phyloP scores from a whole-genome alignment of 2,113 vertebrate genomes.

The Phyllopteryx taeniolatus region DNA sequence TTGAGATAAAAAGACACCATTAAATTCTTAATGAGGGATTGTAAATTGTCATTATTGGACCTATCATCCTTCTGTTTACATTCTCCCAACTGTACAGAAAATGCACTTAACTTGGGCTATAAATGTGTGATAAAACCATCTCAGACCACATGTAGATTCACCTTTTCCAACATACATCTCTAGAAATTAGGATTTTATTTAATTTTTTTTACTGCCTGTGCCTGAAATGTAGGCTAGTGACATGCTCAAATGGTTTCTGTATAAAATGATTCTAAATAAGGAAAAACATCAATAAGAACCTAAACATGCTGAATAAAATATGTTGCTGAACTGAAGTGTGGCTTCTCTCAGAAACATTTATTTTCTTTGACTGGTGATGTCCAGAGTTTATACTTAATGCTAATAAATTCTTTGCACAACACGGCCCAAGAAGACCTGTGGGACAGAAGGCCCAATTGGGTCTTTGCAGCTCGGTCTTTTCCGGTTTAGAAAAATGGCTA shows the following conservation, averaged over 20 bases:
- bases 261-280: conserved; percentile 23
- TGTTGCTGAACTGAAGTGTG: conserved; percentile 6
- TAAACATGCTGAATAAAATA: conserved; percentile 40
- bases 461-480: background rate
- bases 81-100: background rate
- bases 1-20: background rate
- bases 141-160: conserved; percentile 5
- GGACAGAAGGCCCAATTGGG: background rate
- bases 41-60: background rate
- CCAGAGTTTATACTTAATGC: background rate
- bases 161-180: conserved; percentile 20
- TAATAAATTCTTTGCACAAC: background rate
- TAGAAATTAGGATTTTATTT: conserved; percentile 10
- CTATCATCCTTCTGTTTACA: background rate
- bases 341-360: background rate
- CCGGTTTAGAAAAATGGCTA: too few relatives aligned
- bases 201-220: background rate
- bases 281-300: conserved; percentile 22
- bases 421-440: background rate
- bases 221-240: conserved; percentile 30
- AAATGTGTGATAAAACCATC: conserved; percentile 29
- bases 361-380: background rate
- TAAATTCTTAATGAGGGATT: too few relatives aligned
- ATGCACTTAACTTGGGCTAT: conserved; percentile 20
- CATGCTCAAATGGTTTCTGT: conserved; percentile 19